Evolutionary conservation across 2,797 vertebrate species (phyloP), one percentile per base, ranked within the genome.

Genomic region (Pangasius sanitwongsei): DNA sequence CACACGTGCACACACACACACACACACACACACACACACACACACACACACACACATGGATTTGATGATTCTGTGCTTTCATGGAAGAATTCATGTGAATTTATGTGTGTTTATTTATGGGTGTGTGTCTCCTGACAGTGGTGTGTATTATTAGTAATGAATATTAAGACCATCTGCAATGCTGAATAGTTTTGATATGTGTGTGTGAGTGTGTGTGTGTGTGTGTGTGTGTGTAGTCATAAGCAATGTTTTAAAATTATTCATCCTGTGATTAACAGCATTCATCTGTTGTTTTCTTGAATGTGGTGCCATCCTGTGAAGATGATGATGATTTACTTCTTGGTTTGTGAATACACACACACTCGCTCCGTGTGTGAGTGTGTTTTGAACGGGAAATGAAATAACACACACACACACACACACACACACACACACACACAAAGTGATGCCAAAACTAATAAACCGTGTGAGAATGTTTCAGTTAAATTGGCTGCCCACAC

Each of bases 341-440:
- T 31, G 28, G 16, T 31, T 81, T 37, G 16, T 57, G 18, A 81
- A 34, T 9, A 75, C 9, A 75, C 70, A 70, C 34, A 20, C 7
- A 16, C 67, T 31, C 0, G 15, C 34, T 34, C 34, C 31, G 94
- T 94, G 95, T 94, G 94, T 93, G 94, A 93, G 94, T 94, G 95
- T 95, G 96, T 88, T 85, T 93, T 95, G 95, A 95, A 96, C 94
- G 95, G 95, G 96, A 96, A 96, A 96, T 96, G 93, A 96, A 96
- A 86, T 83, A 80, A 91, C 87, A 88, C 88, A 93, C 90, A 31
- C 92, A 91, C 90, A 31, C 93, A 91, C 85, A 90, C 90, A 31
- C 92, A 91, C 90, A 31, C 92, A 92, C 87, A 87, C 87, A 92
- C 90, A 31, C 93, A 91, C 85, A 90, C 90, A 31, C 92, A 91